Conservation (phyloP, 2,113 vertebrate genomes). For the Pteronura brasiliensis region DNA sequence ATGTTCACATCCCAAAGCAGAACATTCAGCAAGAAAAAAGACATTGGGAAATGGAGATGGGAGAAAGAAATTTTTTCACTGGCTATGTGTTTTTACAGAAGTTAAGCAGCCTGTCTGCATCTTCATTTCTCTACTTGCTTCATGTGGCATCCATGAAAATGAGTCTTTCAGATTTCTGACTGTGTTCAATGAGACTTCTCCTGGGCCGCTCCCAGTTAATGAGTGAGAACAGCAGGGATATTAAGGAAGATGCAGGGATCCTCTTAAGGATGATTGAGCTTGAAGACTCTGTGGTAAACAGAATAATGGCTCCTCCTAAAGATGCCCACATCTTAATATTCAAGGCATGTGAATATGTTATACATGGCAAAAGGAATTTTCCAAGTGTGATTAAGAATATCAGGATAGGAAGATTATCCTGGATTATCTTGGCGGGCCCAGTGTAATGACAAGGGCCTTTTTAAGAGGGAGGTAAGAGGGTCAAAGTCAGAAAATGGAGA, state of each 20-base stretch:
- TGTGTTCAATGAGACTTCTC: not conserved
- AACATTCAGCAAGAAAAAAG: not conserved
- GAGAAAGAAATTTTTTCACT: not conserved
- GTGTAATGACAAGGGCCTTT: not conserved
- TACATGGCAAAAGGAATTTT: not conserved
- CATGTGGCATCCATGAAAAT: not conserved
- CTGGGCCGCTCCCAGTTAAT: accelerated
- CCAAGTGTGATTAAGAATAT: not conserved
- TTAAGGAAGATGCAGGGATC: not conserved
- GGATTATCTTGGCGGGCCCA: not conserved
- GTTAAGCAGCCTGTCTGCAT: not conserved
- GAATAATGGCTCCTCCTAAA: not conserved
- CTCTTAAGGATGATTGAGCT: not conserved
- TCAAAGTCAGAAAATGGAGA: not conserved
- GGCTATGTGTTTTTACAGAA: not conserved
- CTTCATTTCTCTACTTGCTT: not conserved
- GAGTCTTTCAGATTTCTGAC: not conserved
- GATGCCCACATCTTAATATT: not conserved
- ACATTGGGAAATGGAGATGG: not conserved
- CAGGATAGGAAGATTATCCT: not conserved
- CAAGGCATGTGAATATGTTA: not conserved
- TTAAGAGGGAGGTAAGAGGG: not conserved
- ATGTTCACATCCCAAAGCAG: not conserved
- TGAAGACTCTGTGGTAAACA: not conserved
- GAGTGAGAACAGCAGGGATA: not conserved